Conservation (phyloP, 2,797 vertebrate genomes). For the Varecia variegata region DNA sequence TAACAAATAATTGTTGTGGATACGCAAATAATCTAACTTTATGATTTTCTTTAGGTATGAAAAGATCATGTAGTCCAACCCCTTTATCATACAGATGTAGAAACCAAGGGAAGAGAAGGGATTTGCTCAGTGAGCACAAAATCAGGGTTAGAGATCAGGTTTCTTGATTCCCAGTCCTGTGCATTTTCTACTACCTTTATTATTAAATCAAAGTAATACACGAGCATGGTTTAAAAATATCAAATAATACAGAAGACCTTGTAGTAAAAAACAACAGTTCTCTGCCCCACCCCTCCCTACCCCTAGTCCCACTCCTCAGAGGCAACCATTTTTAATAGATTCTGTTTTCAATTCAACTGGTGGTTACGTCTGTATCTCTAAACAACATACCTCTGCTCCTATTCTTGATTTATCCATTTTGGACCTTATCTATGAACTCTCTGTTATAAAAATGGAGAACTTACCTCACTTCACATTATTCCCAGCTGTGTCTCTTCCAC, state of each 20-base stretch:
- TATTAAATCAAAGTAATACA: conserved; percentile 42
- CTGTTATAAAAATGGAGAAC: conserved; percentile 13
- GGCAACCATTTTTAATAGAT: background rate
- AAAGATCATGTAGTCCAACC: background rate
- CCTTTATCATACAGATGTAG: background rate
- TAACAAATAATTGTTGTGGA: background rate
- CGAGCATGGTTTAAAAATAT: conserved; percentile 35
- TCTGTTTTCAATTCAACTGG: background rate
- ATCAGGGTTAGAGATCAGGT: background rate
- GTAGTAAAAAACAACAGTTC: background rate
- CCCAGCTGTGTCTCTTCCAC: background rate
- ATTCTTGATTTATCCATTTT: conserved; percentile 37
- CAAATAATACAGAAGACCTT: background rate
- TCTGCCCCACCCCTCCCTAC: background rate
- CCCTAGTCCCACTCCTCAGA: background rate
- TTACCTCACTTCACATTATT: background rate
- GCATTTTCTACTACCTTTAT: background rate
- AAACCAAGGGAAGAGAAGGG: background rate
- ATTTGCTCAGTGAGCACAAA: background rate
- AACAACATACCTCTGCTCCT: conserved; percentile 1
- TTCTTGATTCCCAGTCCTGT: background rate
- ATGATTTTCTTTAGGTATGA: conserved; percentile 4
- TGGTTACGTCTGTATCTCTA: background rate
- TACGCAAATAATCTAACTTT: background rate
- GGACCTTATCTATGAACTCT: conserved; percentile 8